These are phyloP conservation scores for Eira barbara DNA, from an alignment of 2,113 vertebrate species.

Conservation along the genomic window DNA sequence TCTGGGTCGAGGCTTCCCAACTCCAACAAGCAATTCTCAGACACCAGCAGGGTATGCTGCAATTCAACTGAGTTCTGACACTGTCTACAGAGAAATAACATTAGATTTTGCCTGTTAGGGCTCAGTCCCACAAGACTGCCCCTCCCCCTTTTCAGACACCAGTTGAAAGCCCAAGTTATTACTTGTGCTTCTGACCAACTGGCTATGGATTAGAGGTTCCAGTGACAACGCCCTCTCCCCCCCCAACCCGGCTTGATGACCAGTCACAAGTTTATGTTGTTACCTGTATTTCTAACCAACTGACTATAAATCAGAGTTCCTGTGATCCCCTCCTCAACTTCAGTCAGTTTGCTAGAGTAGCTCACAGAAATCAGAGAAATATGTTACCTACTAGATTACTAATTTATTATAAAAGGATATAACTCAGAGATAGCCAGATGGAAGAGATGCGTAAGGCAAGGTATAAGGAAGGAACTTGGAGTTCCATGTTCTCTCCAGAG, in stretches of 20 bases:
- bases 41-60: background rate
- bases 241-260: background rate
- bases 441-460: background rate
- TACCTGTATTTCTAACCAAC: background rate
- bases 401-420: background rate
- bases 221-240: background rate
- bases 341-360: background rate
- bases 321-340: background rate
- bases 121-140: background rate
- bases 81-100: background rate
- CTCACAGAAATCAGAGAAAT: background rate
- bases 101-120: background rate
- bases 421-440: background rate
- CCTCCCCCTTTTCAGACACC: too few species aligned
- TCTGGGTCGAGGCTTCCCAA: background rate
- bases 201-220: background rate
- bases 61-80: background rate
- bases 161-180: background rate
- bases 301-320: background rate
- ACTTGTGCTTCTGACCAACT: background rate
- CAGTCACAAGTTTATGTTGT: background rate
- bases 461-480: background rate
- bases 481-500: background rate
- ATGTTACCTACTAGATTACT: background rate
- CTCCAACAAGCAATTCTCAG: background rate